Conservation (phyloP, 2,113 vertebrate species). For the Oreotrochilus melanogaster region DNA sequence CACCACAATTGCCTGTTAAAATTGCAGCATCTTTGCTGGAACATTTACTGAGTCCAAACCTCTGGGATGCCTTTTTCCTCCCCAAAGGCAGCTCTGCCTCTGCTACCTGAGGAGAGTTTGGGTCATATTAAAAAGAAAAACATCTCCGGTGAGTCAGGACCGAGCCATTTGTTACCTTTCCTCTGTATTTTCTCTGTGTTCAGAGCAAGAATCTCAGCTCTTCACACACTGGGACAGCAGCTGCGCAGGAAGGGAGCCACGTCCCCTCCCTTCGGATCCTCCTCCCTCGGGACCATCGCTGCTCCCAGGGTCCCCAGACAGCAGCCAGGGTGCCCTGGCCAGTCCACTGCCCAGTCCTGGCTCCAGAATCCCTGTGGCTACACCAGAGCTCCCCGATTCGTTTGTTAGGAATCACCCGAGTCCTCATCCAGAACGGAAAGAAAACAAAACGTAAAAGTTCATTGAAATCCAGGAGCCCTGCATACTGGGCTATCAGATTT, state of each 20-base stretch:
- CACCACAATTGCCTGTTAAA: not conserved
- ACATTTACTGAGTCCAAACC: not conserved
- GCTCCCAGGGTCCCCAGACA: not conserved
- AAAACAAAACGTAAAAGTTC: accelerated
- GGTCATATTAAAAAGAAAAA: not conserved
- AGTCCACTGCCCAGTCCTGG: accelerated
- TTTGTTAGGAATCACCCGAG: not conserved
- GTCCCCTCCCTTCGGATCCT: not conserved
- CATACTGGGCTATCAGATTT: not conserved
- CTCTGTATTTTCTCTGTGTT: not conserved
- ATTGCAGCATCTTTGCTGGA: not conserved
- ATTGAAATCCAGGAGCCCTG: not conserved
- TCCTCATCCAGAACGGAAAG: not conserved
- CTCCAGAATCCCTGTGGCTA: not conserved
- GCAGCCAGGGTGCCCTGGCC: not conserved
- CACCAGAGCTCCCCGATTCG: accelerated
- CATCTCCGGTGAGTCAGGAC: constrained; percentile 1
- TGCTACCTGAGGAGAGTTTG: accelerated
- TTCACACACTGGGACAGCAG: not conserved
- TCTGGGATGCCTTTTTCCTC: not conserved
- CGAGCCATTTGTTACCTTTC: not conserved
- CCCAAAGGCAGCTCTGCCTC: not conserved
- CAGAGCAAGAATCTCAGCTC: not conserved
- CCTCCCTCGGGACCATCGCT: not conserved
- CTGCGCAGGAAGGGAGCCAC: not conserved